Base-by-base conservation (phyloP, 2,113 vertebrate genomes). In the Oceanodroma tethys region DNA sequence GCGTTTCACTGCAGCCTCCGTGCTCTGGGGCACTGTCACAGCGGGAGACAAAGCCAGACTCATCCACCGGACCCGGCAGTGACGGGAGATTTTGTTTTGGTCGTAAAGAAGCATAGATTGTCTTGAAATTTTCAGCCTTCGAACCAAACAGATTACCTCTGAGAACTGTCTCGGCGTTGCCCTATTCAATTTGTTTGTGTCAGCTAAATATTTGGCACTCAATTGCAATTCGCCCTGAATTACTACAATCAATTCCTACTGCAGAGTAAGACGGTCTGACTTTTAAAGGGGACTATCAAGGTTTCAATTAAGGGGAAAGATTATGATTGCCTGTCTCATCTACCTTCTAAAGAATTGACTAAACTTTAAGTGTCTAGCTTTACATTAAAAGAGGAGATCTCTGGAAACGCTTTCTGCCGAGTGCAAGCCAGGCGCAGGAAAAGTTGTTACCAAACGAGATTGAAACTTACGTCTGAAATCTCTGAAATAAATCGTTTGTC, bases 391-490 rank as follows among this genome's bases (percentile, higher is more conserved):
- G 75, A 66, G 59, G 84, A 80, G 58, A 59, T 20, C 56, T 88
- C 76, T 3, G 84, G 86, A 94, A 95, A 92, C 16, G 83, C 67
- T 6, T 19, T 27, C 74, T 81, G 85, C 92, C 50, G 53, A 89
- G 62, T 0, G 8, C 52, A 6, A 20, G 91, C 0, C 45, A 56
- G 81, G 82, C 2, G 36, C n/a, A 7, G 55, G 30, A 58, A 6
- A 74, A 86, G 93, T 38, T 80, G 65, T 2, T 2, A 3, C 7
- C 78, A 40, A 76, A 55, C 4, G 25, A 9, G 34, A 62, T 45
- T 1, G 13, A 58, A 73, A 99, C 99, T 99, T 98, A 99, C 99
- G 99, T 94, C 99, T 98, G 98, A 99, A 98, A 92, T 99, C 98
- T 89, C 98, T 94, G 98, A 98, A 99, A 91, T 99, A 99, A 96